phyloP scores from a whole-genome alignment of 2,888 invertebrate genomes.

The Hirtodrosophila trivittata region DNA sequence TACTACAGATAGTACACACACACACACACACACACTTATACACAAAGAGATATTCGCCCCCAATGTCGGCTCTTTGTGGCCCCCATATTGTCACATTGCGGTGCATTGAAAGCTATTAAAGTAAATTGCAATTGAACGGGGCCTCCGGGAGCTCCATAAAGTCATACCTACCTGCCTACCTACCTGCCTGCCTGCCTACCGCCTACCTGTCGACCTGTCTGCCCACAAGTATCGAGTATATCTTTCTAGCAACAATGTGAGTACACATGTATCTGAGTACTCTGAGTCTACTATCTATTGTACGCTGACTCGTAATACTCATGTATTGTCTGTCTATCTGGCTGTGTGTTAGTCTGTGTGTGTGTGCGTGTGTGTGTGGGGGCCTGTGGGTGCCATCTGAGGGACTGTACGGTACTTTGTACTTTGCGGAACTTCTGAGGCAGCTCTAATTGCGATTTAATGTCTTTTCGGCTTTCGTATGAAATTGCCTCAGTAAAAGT shows the following conservation, averaged over 20 bases:
- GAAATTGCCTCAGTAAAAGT: constrained; percentile 55
- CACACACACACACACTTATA: neutral
- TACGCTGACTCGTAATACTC: neutral
- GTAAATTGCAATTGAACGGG: constrained; percentile 66
- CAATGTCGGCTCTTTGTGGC: constrained; percentile 40
- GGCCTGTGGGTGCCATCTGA: constrained; percentile 17
- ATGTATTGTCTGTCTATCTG: constrained; percentile 2
- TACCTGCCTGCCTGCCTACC: constrained; percentile 12
- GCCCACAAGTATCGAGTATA: constrained; percentile 21
- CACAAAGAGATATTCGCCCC: constrained; percentile 1
- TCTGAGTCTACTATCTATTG: constrained; percentile 26
- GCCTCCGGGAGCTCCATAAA: constrained; percentile 12
- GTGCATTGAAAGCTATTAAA: constrained; percentile 74
- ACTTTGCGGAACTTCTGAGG: constrained; percentile 40
- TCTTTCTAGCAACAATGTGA: constrained; percentile 12
- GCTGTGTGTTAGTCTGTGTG: neutral
- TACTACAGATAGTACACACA: too few species aligned
- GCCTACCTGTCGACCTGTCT: constrained; percentile 15
- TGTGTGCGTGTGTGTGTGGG: too few species aligned
- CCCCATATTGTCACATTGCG: constrained; percentile 53
- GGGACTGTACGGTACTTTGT: constrained; percentile 1
- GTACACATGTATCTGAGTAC: constrained; percentile 18
- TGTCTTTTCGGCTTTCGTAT: constrained; percentile 69
- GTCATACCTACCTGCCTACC: neutral
- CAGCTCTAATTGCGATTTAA: constrained; percentile 78